Percentiles rank a stretch among this genome's conserved stretches.
Conservation (phyloP, 2,888 invertebrate genomes). For the Pinctada fucata region DNA sequence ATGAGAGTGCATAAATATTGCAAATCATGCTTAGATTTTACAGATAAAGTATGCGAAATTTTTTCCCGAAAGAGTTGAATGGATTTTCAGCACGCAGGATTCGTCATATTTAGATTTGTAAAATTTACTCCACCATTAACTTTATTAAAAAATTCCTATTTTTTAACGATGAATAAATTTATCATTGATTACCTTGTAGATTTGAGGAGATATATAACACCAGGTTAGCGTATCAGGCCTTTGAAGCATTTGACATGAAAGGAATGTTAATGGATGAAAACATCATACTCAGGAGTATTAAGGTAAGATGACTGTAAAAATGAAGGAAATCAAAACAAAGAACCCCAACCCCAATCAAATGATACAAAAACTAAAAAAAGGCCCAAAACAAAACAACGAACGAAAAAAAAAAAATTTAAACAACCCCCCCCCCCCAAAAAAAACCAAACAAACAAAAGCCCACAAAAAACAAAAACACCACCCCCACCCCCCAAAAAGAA, state of each 20-base stretch:
- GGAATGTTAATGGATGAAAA: conserved; percentile 67
- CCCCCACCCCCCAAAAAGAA: not conserved
- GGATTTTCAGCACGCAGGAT: too few relatives aligned
- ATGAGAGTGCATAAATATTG: not conserved
- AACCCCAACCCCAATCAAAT: too few relatives aligned
- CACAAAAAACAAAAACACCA: not conserved
- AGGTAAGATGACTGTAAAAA: conserved; percentile 55
- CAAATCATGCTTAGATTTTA: too few relatives aligned
- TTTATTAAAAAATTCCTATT: too few relatives aligned
- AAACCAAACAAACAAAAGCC: not conserved
- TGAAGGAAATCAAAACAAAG: not conserved
- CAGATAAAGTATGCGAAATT: too few relatives aligned
- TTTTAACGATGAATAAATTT: too few relatives aligned
- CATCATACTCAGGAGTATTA: conserved; percentile 67
- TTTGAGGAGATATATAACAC: conserved; percentile 70
- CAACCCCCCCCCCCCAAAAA: not conserved
- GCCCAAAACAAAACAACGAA: not conserved
- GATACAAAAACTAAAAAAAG: not conserved
- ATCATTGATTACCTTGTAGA: conserved; percentile 46
- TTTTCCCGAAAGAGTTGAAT: too few relatives aligned
- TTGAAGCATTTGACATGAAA: conserved; percentile 71
- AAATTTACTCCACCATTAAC: too few relatives aligned
- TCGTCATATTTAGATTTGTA: too few relatives aligned
- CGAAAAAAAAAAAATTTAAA: not conserved
- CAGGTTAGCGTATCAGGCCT: conserved; percentile 70